Percentiles rank a stretch among this genome's conserved stretches.
These are phyloP conservation scores for Mohoua ochrocephala DNA, from an alignment of 2,113 vertebrate genomes.

Conservation along the genomic window DNA sequence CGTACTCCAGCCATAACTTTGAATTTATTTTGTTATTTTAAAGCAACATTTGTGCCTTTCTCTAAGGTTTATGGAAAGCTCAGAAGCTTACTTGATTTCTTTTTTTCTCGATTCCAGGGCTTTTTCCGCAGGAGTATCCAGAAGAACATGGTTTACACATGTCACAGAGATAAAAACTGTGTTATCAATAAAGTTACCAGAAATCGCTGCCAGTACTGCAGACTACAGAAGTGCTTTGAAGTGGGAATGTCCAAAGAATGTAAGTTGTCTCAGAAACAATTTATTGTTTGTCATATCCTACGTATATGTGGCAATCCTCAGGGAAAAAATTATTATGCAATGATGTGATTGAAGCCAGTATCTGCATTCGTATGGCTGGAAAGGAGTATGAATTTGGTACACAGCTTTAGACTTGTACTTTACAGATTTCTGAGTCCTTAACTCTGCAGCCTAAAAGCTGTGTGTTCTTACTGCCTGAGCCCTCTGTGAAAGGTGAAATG, in stretches of 20 bases:
- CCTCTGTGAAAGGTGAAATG: not conserved
- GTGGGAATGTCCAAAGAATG: constrained; percentile 98
- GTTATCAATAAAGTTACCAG: constrained; percentile 97
- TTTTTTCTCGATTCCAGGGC: constrained; percentile 78
- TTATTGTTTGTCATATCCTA: not conserved
- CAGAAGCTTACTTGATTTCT: constrained; percentile 12
- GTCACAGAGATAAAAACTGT: constrained; percentile 94
- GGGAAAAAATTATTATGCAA: not conserved
- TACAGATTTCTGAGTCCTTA: not conserved
- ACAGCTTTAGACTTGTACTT: not conserved
- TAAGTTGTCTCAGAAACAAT: constrained; percentile 73
- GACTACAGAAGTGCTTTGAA: constrained; percentile 92
- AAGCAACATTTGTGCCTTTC: not conserved
- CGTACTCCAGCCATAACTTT: not conserved
- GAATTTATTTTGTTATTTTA: constrained; percentile 23
- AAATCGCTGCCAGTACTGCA: constrained; percentile 96
- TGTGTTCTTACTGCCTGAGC: not conserved
- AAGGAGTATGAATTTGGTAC: not conserved
- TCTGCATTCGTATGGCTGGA: not conserved
- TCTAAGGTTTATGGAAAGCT: not conserved
- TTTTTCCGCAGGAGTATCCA: constrained; percentile 97
- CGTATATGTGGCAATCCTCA: not conserved
- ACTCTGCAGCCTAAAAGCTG: not conserved
- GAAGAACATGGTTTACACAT: constrained; percentile 98
- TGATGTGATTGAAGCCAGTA: not conserved